Percentiles rank a stretch among this genome's conserved stretches.
These are phyloP conservation scores for Drosophila demipolita DNA, from an alignment of 2,888 invertebrate genomes.

Conservation along the genomic window DNA sequence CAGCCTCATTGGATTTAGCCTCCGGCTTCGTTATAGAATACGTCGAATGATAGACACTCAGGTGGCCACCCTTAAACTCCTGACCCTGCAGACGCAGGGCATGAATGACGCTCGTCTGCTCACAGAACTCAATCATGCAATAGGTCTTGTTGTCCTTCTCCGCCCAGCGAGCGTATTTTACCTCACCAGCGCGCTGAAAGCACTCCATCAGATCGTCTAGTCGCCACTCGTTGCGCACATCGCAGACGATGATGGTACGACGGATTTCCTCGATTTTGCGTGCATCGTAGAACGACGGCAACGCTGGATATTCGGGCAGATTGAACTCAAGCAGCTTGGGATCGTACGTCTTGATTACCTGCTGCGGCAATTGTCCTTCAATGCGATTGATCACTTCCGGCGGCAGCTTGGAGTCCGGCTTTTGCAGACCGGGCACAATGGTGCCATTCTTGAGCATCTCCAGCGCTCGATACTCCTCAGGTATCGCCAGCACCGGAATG, in stretches of 20 bases:
- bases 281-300: constrained; percentile 94
- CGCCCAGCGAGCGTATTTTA: constrained; percentile 97
- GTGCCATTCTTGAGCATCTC: constrained; percentile 96
- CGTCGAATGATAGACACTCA: constrained; percentile 94
- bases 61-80: constrained; percentile 89
- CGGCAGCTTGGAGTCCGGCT: constrained; percentile 94
- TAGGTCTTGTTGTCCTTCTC: constrained; percentile 92
- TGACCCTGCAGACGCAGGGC: constrained; percentile 94
- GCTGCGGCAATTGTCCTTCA: constrained; percentile 92
- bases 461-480: constrained; percentile 97
- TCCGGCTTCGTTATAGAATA: constrained; percentile 96
- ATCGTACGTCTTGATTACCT: constrained; percentile 95
- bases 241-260: constrained; percentile 94
- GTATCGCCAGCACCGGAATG: constrained; percentile 95
- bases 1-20: constrained; percentile 97
- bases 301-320: constrained; percentile 95
- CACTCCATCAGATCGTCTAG: constrained; percentile 95
- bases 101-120: constrained; percentile 94
- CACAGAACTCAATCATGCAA: constrained; percentile 96
- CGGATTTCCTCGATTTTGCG: constrained; percentile 98
- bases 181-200: constrained; percentile 95
- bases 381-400: constrained; percentile 95
- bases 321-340: constrained; percentile 93
- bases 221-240: constrained; percentile 90
- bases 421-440: constrained; percentile 93